These are phyloP conservation scores for Drosophila rhopaloa DNA, from an alignment of 1,140 invertebrate species.

Conservation along the genomic window DNA sequence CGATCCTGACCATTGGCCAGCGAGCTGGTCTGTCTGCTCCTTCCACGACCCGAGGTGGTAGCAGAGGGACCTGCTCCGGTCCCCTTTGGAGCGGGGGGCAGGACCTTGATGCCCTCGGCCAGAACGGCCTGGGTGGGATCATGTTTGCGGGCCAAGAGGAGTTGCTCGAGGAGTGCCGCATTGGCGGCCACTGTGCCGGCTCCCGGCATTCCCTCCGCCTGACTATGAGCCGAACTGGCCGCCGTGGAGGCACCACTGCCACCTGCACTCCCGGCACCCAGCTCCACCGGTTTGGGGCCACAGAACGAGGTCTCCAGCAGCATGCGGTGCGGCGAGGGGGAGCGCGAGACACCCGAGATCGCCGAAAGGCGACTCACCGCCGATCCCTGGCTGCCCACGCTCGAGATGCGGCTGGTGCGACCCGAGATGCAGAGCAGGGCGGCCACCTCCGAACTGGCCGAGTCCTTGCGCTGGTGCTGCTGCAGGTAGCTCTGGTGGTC, in stretches of 20 bases:
- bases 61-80: slow-evolving; percentile 10
- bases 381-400: slow-evolving; percentile 89
- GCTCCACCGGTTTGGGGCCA: slow-evolving; percentile 90
- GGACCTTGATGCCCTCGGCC: slow-evolving; percentile 85
- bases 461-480: slow-evolving; percentile 90
- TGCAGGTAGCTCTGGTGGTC: slow-evolving; percentile 86
- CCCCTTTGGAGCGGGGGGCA: slow-evolving; percentile 37
- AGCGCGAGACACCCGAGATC: slow-evolving; percentile 89
- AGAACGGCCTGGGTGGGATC: slow-evolving; percentile 86
- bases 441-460: slow-evolving; percentile 87
- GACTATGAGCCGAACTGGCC: slow-evolving; percentile 67
- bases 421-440: slow-evolving; percentile 92
- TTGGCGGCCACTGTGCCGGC: slow-evolving; percentile 49
- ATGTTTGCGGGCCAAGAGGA: slow-evolving; percentile 87
- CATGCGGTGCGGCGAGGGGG: slow-evolving; percentile 95
- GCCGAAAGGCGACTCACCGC: slow-evolving; percentile 89
- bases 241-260: slow-evolving; percentile 58
- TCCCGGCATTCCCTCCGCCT: slow-evolving; percentile 85
- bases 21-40: slow-evolving; percentile 18
- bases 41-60: slow-evolving; percentile 44
- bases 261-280: slow-evolving; percentile 57
- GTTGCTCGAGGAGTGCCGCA: slow-evolving; percentile 86
- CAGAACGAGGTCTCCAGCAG: slow-evolving; percentile 95
- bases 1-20: slow-evolving; percentile 2
- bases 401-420: slow-evolving; percentile 91